Conservation (phyloP, 1,140 invertebrate species). For the Steinernema khuongi region DNA sequence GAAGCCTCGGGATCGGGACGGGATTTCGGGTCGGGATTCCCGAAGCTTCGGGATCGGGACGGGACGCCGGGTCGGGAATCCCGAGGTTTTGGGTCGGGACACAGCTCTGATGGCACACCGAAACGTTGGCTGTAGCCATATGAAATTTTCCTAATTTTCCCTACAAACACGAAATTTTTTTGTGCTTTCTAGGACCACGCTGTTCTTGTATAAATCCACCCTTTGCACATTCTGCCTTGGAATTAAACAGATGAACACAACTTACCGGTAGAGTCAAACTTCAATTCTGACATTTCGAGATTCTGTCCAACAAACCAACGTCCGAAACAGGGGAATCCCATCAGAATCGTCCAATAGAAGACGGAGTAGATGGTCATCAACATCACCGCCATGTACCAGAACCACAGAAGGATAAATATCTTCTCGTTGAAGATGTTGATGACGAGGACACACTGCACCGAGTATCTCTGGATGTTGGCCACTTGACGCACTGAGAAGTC, state of each 20-base stretch:
- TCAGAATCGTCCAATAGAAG: slow-evolving; percentile 49
- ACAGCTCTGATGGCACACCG: too few relatives aligned
- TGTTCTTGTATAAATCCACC: not conserved
- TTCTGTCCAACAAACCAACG: slow-evolving; percentile 43
- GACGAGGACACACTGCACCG: slow-evolving; percentile 63
- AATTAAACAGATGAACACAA: not conserved
- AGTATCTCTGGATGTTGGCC: slow-evolving; percentile 60
- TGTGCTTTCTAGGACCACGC: slow-evolving; percentile 6
- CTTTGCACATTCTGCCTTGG: slow-evolving; percentile 11
- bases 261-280: slow-evolving; percentile 18
- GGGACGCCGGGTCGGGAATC: too few relatives aligned
- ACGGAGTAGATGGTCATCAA: slow-evolving; percentile 58
- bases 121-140: too few relatives aligned
- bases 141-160: slow-evolving; percentile 24
- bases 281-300: slow-evolving; percentile 33
- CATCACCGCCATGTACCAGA: slow-evolving; percentile 63
- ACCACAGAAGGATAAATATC: slow-evolving; percentile 65
- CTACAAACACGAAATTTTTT: not conserved
- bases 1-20: too few relatives aligned
- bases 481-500: slow-evolving; percentile 61
- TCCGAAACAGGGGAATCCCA: slow-evolving; percentile 48
- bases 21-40: too few relatives aligned
- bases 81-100: too few relatives aligned
- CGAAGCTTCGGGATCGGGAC: too few relatives aligned
- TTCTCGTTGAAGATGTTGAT: slow-evolving; percentile 65